A percentile compares a stretch with the other conserved stretches of the same genome.
phyloP scores from a whole-genome alignment of 2,888 invertebrate species.

The Cerceris ruficornis region DNA sequence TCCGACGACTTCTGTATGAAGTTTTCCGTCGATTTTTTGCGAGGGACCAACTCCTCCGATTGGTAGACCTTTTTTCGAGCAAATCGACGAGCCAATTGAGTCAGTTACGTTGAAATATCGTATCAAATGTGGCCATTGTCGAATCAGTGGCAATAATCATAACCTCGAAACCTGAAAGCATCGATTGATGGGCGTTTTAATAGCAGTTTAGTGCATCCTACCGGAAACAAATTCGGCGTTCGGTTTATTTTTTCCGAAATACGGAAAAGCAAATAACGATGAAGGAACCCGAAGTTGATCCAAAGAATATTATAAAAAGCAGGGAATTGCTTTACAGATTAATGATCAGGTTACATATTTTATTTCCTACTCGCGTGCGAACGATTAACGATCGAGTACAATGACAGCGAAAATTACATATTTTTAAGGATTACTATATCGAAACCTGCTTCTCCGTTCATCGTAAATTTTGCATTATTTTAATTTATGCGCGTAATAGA shows the following conservation, averaged over 20 bases:
- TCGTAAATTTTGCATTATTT: background rate
- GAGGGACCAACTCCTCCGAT: background rate
- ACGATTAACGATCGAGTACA: too few relatives aligned
- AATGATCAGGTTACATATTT: conserved; percentile 90
- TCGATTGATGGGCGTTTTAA: conserved; percentile 66
- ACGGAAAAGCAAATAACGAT: conserved; percentile 59
- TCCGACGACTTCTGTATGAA: conserved; percentile 57
- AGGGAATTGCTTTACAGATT: conserved; percentile 94
- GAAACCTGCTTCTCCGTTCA: too few relatives aligned
- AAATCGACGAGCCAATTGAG: conserved; percentile 18
- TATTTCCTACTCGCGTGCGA: background rate
- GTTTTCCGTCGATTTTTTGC: conserved; percentile 28
- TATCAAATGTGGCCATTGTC: conserved; percentile 9
- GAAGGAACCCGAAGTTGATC: conserved; percentile 84
- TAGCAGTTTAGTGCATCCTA: conserved; percentile 23
- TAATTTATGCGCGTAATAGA: background rate
- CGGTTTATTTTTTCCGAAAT: conserved; percentile 50
- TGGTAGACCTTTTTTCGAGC: background rate
- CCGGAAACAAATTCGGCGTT: conserved; percentile 57
- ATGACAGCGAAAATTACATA: too few relatives aligned
- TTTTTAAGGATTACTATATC: too few relatives aligned
- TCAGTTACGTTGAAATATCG: conserved; percentile 1
- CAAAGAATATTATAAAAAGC: conserved; percentile 92
- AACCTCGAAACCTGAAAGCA: conserved; percentile 62
- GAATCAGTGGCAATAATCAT: conserved; percentile 53